Conservation (phyloP, 2,113 vertebrate genomes). For the Falco punctatus region DNA sequence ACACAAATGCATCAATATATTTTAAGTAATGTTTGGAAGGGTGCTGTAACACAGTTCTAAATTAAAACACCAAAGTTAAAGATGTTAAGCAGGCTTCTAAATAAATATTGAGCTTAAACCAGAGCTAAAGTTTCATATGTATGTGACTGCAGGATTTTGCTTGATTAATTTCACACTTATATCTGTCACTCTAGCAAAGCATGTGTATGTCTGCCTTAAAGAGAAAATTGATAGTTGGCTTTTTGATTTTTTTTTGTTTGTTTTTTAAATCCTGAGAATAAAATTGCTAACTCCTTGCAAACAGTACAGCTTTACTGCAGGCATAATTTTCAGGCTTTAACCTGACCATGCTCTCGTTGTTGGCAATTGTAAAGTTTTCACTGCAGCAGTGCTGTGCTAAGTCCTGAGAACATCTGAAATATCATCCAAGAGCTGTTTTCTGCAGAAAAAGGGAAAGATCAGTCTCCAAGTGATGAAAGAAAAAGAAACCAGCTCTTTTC, state of each 20-base stretch:
- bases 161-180: constrained; percentile 47
- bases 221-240: neutral
- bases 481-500: neutral
- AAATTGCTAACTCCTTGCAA: neutral
- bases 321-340: neutral
- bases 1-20: constrained; percentile 25
- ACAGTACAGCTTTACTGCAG: neutral
- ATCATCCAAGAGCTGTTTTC: neutral
- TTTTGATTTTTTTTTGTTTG: too few relatives aligned
- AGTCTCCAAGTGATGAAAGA: neutral
- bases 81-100: constrained; percentile 13
- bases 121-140: neutral
- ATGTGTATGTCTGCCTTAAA: neutral
- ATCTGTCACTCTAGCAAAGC: neutral
- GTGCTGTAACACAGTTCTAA: neutral
- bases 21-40: constrained; percentile 6
- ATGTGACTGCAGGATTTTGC: constrained; percentile 8
- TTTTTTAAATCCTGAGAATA: neutral
- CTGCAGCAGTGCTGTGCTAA: neutral
- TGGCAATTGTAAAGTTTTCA: neutral
- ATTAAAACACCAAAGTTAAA: constrained; percentile 47
- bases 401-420: neutral
- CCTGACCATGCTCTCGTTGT: neutral
- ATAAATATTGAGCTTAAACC: neutral
- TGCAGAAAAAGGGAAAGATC: neutral